These are phyloP conservation scores for Epicauta chinensis DNA, from an alignment of 1,140 invertebrate genomes.

Conservation along the genomic window DNA sequence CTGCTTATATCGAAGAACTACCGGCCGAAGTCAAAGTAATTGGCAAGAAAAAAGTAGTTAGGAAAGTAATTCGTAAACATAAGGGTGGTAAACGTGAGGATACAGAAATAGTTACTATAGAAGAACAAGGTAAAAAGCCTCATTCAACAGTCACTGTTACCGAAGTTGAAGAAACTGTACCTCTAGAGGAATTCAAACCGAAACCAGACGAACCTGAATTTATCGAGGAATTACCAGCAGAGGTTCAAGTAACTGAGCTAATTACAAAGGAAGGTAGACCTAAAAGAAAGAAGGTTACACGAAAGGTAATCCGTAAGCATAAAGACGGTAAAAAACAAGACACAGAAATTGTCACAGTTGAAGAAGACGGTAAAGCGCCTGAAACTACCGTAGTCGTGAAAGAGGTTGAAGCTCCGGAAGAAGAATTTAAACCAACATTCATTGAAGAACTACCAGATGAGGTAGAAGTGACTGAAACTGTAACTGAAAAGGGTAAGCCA, in stretches of 20 bases:
- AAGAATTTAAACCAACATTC: constrained; percentile 26
- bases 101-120: constrained; percentile 36
- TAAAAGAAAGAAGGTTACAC: constrained; percentile 22
- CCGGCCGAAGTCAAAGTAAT: constrained; percentile 33
- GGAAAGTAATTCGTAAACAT: constrained; percentile 37
- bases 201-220: not conserved
- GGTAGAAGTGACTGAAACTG: constrained; percentile 35
- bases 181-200: constrained; percentile 15
- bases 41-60: constrained; percentile 27
- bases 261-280: constrained; percentile 31
- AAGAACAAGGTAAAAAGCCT: constrained; percentile 28
- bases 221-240: constrained; percentile 28
- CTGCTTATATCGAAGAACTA: constrained; percentile 38
- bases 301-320: constrained; percentile 12
- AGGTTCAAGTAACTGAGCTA: constrained; percentile 43
- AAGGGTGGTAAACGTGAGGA: constrained; percentile 34
- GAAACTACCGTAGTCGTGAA: constrained; percentile 39
- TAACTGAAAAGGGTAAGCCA: constrained; percentile 38
- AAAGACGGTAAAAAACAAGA: constrained; percentile 30
- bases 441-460: constrained; percentile 34
- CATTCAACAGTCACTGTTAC: constrained; percentile 28
- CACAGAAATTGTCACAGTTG: constrained; percentile 36
- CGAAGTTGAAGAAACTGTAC: constrained; percentile 11
- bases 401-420: constrained; percentile 42
- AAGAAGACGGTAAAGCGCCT: constrained; percentile 40